Percentiles rank a stretch among this genome's conserved stretches.
These are phyloP conservation scores for Leptinotarsa lineolata DNA, from an alignment of 1,140 invertebrate genomes.

Conservation along the genomic window DNA sequence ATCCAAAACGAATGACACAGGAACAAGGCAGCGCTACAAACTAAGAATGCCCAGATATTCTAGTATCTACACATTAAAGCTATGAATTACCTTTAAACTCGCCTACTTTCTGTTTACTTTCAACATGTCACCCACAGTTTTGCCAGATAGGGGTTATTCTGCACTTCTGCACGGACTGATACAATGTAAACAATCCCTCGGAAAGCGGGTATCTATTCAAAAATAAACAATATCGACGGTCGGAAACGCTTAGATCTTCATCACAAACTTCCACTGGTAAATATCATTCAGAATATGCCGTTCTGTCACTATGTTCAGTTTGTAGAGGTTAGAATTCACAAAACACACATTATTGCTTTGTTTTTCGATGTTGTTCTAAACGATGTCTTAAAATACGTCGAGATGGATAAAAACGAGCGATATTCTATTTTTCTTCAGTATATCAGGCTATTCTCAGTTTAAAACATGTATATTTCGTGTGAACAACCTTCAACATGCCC, in stretches of 20 bases:
- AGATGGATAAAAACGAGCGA: not conserved
- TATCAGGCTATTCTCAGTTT: not conserved
- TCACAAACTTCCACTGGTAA: constrained; percentile 5
- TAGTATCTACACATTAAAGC: constrained; percentile 3
- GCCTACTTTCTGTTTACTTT: constrained; percentile 20
- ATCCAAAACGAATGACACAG: not conserved
- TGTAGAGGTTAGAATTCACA: constrained; percentile 18
- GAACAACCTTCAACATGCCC: not conserved
- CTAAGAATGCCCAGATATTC: not conserved
- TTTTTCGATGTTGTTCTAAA: constrained; percentile 5
- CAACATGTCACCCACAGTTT: constrained; percentile 12
- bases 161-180: not conserved
- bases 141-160: constrained; percentile 2
- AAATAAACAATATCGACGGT: not conserved
- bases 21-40: not conserved
- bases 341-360: constrained; percentile 10
- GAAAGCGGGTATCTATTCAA: not conserved
- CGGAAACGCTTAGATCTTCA: not conserved
- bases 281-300: constrained; percentile 1
- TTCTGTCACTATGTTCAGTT: constrained; percentile 18
- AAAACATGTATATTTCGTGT: constrained; percentile 6
- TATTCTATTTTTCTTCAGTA: not conserved
- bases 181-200: constrained; percentile 8
- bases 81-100: constrained; percentile 16
- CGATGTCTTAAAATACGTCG: not conserved